phyloP scores from a whole-genome alignment of 1,140 invertebrate genomes.

The Calephelis nemesis region DNA sequence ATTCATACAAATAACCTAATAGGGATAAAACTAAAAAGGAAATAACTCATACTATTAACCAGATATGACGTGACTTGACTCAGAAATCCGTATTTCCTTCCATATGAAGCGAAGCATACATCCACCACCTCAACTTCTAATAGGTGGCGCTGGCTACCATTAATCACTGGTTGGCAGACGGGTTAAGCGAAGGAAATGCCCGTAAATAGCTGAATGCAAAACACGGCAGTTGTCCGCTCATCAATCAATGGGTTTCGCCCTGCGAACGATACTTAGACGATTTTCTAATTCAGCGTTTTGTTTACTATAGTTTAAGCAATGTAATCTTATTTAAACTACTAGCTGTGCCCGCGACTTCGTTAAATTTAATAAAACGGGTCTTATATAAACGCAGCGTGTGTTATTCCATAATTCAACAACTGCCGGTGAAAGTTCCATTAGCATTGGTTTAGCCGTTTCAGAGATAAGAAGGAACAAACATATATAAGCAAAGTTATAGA shows the following conservation, averaged over 20 bases:
- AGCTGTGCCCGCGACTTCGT: no score
- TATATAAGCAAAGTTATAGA: no score
- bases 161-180: conserved; percentile 65
- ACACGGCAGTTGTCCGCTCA: conserved; percentile 69
- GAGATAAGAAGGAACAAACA: no score
- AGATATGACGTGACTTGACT: conserved; percentile 39
- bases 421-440: no score
- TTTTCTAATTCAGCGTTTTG: conserved; percentile 21
- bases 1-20: conserved; percentile 4
- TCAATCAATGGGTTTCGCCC: conserved; percentile 62
- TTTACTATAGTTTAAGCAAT: background rate
- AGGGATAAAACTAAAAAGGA: conserved; percentile 22
- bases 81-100: conserved; percentile 46
- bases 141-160: conserved; percentile 61
- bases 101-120: conserved; percentile 53
- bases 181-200: conserved; percentile 73
- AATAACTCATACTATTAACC: conserved; percentile 31
- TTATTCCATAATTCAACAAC: no score
- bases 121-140: conserved; percentile 50
- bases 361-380: no score
- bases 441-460: no score
- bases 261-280: conserved; percentile 16
- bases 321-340: no score
- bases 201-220: conserved; percentile 77
- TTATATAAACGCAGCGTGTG: no score